A percentile compares a stretch with the other conserved stretches of the same genome.
Conservation (phyloP, 2,888 invertebrate species). For the Lamproptera curius region DNA sequence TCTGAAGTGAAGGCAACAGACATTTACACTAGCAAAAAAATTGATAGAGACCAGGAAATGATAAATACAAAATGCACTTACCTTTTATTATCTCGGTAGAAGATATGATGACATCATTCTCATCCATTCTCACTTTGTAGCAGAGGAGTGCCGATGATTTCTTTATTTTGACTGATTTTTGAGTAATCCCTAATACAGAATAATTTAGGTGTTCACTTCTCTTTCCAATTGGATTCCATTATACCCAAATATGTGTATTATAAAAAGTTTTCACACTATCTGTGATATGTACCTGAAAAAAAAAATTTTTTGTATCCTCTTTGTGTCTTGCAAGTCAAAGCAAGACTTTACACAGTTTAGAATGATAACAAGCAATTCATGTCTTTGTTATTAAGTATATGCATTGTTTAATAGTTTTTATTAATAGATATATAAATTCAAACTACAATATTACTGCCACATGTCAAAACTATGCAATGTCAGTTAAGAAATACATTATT, state of each 20-base stretch:
- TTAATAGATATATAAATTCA: too few relatives aligned
- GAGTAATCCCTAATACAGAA: neutral
- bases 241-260: conserved; percentile 3
- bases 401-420: too few relatives aligned
- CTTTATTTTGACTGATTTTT: conserved; percentile 55
- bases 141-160: conserved; percentile 58
- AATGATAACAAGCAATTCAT: too few relatives aligned
- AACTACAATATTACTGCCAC: too few relatives aligned
- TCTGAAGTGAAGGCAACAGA: too few relatives aligned
- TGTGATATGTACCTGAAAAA: conserved; percentile 15
- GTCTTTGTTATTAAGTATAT: too few relatives aligned
- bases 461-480: too few relatives aligned
- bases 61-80: conserved; percentile 47
- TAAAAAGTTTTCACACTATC: conserved; percentile 6
- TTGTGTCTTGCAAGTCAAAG: too few relatives aligned
- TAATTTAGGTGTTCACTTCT: neutral
- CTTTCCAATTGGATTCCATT: neutral
- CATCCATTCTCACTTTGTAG: conserved; percentile 71
- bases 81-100: conserved; percentile 83
- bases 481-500: too few relatives aligned
- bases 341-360: too few relatives aligned
- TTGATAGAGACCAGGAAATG: conserved; percentile 1
- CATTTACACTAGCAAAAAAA: neutral
- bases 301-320: conserved; percentile 1
- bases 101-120: conserved; percentile 78